Conservation (phyloP, 1,140 invertebrate species). For the Wiebesia pumilae region DNA sequence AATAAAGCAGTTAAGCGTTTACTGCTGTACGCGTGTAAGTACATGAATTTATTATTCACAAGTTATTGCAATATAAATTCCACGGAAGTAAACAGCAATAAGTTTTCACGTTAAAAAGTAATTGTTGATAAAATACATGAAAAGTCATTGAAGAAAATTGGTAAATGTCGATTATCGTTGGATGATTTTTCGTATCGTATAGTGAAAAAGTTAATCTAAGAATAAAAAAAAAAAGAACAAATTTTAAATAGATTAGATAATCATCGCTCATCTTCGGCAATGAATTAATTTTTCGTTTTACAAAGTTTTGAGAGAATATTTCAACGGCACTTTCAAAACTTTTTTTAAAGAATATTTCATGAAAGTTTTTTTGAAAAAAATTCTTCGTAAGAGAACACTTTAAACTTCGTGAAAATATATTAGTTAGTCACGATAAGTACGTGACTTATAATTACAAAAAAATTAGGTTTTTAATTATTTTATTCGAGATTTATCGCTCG, state of each 20-base stretch:
- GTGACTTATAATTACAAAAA: not conserved
- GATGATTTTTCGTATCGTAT: not conserved
- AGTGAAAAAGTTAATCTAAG: not conserved
- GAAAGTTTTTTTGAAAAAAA: not conserved
- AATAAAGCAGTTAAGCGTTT: no score
- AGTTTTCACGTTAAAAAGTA: no score
- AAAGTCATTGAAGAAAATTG: not conserved
- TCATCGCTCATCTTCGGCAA: not conserved
- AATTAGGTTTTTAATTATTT: not conserved
- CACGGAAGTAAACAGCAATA: no score
- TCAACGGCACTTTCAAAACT: not conserved
- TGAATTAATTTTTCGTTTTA: not conserved
- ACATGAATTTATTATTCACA: no score
- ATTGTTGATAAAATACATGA: not conserved
- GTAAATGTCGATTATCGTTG: not conserved
- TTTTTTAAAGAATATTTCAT: not conserved
- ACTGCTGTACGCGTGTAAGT: no score
- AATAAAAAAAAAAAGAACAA: not conserved
- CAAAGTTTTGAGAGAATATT: not conserved
- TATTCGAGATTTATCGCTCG: not conserved
- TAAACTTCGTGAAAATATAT: not conserved
- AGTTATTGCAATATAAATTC: no score
- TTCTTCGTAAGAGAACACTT: not conserved
- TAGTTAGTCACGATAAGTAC: not conserved
- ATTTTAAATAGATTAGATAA: not conserved